Conservation (phyloP, 1,140 invertebrate genomes). For the Heliconius himera region DNA sequence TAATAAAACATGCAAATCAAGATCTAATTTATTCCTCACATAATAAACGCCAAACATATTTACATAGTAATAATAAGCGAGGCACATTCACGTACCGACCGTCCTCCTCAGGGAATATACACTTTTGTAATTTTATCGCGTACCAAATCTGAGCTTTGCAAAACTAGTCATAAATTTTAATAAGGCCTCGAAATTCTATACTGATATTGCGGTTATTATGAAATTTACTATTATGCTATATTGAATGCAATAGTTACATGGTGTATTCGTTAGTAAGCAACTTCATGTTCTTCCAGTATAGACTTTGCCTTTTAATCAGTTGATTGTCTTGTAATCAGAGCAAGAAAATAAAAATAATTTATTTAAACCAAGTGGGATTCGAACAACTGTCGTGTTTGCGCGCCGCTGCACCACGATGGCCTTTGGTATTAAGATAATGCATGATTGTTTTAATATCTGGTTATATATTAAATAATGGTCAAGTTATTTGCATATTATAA, state of each 20-base stretch:
- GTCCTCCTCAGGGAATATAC: slow-evolving; percentile 17
- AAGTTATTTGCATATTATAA: no score
- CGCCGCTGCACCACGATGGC: no score
- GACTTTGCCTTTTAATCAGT: no score
- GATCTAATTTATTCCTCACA: slow-evolving; percentile 14
- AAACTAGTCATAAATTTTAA: slow-evolving; percentile 43
- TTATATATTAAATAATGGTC: no score
- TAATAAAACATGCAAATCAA: not conserved
- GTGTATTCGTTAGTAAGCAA: not conserved
- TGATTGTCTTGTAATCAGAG: no score
- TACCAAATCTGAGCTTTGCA: slow-evolving; percentile 33
- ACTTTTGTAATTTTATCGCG: slow-evolving; percentile 35
- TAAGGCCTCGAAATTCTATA: slow-evolving; percentile 33
- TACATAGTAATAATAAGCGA: slow-evolving; percentile 17
- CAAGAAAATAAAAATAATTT: no score
- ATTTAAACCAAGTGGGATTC: no score
- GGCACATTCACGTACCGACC: not conserved
- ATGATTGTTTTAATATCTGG: no score
- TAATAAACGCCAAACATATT: slow-evolving; percentile 22
- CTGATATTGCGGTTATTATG: not conserved
- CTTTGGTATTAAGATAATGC: no score
- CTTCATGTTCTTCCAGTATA: no score
- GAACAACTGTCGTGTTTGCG: no score
- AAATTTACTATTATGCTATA: not conserved
- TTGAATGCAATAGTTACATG: not conserved